Evolutionary conservation across 2,113 vertebrate species (phyloP).

Genomic region (Pungitius pungitius): DNA sequence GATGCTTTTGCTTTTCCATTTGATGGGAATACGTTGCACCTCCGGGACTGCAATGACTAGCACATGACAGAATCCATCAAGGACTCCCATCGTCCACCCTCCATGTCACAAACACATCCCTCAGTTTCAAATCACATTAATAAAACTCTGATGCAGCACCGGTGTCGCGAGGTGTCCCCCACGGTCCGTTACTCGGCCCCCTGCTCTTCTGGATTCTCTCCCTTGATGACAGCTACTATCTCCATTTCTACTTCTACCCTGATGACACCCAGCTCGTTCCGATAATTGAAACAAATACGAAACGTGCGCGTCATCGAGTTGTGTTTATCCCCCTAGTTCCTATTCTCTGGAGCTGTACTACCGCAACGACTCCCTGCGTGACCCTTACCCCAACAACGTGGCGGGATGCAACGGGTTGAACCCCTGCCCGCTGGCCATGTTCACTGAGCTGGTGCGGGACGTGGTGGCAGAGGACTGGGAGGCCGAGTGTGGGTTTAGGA

Average conservation of each 20-base stretch:
- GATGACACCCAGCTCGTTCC: too few relatives aligned
- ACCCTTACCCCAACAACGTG: conserved; percentile 81
- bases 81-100: too few relatives aligned
- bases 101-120: too few relatives aligned
- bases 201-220: too few relatives aligned
- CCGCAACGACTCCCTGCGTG: conserved; percentile 79
- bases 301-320: conserved; percentile 50
- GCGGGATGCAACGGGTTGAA: conserved; percentile 81
- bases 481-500: conserved; percentile 77
- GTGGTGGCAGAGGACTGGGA: conserved; percentile 83
- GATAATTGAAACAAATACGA: conserved; percentile 17
- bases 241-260: too few relatives aligned
- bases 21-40: conserved; percentile 15
- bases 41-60: conserved; percentile 31
- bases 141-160: too few relatives aligned
- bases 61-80: conserved; percentile 6
- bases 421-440: conserved; percentile 84
- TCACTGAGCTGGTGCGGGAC: conserved; percentile 80
- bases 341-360: conserved; percentile 87
- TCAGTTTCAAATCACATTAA: too few relatives aligned
- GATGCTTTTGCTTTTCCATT: conserved; percentile 26
- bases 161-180: too few relatives aligned
- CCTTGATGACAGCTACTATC: too few relatives aligned
- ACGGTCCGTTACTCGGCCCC: too few relatives aligned
- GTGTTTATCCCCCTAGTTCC: conserved; percentile 58